Conservation (phyloP, 2,113 vertebrate species). For the Diadophis punctatus region DNA sequence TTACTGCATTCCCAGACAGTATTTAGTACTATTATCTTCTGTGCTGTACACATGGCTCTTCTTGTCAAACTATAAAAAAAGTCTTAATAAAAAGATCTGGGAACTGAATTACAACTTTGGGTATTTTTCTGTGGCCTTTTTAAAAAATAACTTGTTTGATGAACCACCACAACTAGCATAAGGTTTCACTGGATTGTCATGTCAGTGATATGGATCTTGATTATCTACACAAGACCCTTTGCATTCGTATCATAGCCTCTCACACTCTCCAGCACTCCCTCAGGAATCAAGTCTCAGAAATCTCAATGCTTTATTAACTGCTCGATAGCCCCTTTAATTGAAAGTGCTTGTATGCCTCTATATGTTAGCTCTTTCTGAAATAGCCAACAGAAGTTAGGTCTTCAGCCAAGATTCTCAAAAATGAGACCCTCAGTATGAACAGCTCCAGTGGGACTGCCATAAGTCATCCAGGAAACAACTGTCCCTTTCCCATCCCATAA, state of each 20-base stretch:
- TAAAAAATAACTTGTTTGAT: background rate
- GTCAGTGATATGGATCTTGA: background rate
- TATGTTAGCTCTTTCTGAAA: background rate
- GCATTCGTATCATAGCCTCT: rapidly evolving
- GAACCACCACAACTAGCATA: background rate
- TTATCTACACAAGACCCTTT: background rate
- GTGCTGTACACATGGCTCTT: constrained; percentile 60
- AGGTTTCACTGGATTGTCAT: background rate
- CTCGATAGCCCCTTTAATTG: background rate
- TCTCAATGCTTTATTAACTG: background rate
- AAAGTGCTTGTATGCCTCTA: background rate
- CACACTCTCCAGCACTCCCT: rapidly evolving
- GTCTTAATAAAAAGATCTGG: constrained; percentile 69
- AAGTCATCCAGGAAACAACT: background rate
- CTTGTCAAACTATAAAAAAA: constrained; percentile 54
- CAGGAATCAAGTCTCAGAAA: background rate
- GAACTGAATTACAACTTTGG: constrained; percentile 52
- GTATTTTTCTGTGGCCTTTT: constrained; percentile 3
- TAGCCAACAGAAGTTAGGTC: background rate
- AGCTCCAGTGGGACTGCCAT: background rate
- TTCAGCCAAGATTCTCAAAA: background rate
- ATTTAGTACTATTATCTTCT: constrained; percentile 46
- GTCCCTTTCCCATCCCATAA: background rate
- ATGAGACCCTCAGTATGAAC: background rate
- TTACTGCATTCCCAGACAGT: constrained; percentile 62